Evolutionary conservation across 2,888 invertebrate genomes (phyloP).

Genomic region (Drosophila lacicola): DNA sequence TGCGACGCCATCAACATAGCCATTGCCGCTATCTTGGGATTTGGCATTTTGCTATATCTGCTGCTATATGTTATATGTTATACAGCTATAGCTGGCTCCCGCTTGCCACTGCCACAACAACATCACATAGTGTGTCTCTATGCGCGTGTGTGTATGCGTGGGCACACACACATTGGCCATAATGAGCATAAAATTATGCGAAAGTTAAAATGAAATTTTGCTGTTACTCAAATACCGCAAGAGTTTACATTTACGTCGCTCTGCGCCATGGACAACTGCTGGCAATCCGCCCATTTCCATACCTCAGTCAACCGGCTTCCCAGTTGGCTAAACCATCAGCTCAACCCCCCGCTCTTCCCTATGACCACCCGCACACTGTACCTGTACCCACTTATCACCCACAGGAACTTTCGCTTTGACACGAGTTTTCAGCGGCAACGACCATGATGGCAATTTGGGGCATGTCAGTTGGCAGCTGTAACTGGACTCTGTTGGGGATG

Average conservation of each 20-base stretch:
- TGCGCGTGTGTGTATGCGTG: conserved; percentile 7
- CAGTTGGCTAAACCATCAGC: not conserved
- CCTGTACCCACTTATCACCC: conserved; percentile 17
- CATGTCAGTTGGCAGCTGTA: conserved; percentile 20
- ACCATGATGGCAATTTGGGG: conserved; percentile 21
- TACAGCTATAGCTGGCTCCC: conserved; percentile 9
- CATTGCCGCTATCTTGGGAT: conserved; percentile 60
- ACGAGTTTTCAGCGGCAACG: conserved; percentile 26
- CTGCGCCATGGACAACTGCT: conserved; percentile 19
- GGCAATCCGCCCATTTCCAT: conserved; percentile 1
- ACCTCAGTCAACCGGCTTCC: conserved; percentile 15
- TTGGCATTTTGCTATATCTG: conserved; percentile 50
- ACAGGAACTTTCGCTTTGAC: conserved; percentile 47
- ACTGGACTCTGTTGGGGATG: conserved; percentile 15
- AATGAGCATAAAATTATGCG: conserved; percentile 77
- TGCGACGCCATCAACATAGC: conserved; percentile 29
- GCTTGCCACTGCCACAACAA: conserved; percentile 20
- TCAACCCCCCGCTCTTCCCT: no score
- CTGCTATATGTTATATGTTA: not conserved
- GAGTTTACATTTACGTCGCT: conserved; percentile 49
- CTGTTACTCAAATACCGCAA: conserved; percentile 63
- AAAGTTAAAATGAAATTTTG: conserved; percentile 76
- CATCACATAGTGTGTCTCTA: conserved; percentile 17
- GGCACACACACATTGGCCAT: conserved; percentile 33
- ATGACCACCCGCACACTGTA: no score